Evolutionary conservation across 2,113 vertebrate species (phyloP).

Genomic region (Atlantisia rogersi): DNA sequence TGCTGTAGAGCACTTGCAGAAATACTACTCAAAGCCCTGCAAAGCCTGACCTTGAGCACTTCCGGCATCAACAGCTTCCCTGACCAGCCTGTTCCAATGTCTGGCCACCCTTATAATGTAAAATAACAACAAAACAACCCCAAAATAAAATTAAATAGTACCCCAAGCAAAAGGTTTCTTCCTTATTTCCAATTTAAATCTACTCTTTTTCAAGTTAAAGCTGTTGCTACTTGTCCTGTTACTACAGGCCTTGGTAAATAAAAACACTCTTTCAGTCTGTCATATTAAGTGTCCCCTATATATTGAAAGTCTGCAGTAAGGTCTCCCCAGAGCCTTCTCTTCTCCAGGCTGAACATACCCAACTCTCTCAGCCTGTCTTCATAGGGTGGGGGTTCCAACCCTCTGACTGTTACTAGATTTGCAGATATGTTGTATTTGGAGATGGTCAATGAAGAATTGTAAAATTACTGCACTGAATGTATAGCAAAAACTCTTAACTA

Average conservation of each 20-base stretch:
- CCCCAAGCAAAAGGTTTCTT: too few species aligned
- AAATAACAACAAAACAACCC: background rate
- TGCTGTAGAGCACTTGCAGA: background rate
- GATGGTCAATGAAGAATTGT: background rate
- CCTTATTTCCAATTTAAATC: background rate
- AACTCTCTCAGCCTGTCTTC: background rate
- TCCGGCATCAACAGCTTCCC: background rate
- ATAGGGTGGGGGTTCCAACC: background rate
- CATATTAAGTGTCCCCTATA: background rate
- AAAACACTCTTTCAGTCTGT: background rate
- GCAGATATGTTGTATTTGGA: background rate
- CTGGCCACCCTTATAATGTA: background rate
- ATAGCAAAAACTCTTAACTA: background rate
- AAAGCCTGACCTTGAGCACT: fast-evolving
- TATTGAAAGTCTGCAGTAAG: background rate
- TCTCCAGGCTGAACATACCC: background rate
- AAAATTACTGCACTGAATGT: background rate
- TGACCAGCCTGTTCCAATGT: background rate
- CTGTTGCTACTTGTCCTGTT: background rate
- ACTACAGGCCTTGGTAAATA: background rate
- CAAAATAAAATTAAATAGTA: background rate
- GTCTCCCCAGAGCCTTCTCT: background rate
- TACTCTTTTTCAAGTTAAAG: background rate
- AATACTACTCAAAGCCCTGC: background rate
- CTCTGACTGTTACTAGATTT: background rate